Evolutionary conservation across 1,140 invertebrate genomes (phyloP).

Genomic region (roundworm (Caenorhabditis elegans)): DNA sequence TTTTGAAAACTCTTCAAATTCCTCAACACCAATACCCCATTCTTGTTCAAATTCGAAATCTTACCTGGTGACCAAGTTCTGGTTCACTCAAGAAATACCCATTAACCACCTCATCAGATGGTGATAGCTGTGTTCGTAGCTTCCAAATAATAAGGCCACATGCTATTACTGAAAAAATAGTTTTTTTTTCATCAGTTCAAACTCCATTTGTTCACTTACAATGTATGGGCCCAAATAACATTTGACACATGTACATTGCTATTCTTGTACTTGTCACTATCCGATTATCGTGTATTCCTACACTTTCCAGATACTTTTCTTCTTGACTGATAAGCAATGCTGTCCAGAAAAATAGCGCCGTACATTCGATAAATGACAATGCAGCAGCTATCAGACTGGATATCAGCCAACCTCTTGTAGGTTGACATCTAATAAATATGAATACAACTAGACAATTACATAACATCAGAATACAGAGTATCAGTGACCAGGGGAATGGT

Average conservation of each 20-base stretch:
- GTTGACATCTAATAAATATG: slow-evolving; percentile 50
- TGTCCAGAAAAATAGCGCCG: slow-evolving; percentile 60
- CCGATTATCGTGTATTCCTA: slow-evolving; percentile 53
- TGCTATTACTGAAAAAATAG: neutral
- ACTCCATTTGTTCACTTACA: slow-evolving; percentile 39
- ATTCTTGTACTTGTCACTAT: slow-evolving; percentile 62
- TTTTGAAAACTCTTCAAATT: too few species aligned
- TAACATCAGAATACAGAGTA: slow-evolving; percentile 52
- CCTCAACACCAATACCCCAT: too few species aligned
- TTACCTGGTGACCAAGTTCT: slow-evolving; percentile 54
- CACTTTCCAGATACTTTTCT: slow-evolving; percentile 51
- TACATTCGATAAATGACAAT: slow-evolving; percentile 48
- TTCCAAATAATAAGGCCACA: slow-evolving; percentile 24
- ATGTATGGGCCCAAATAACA: slow-evolving; percentile 59
- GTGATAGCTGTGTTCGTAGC: slow-evolving; percentile 40
- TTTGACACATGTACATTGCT: slow-evolving; percentile 63
- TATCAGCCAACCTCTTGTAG: slow-evolving; percentile 50
- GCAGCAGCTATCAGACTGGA: slow-evolving; percentile 52
- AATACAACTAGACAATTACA: slow-evolving; percentile 54
- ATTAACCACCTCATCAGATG: slow-evolving; percentile 52
- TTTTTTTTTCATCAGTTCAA: neutral
- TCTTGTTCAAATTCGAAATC: too few species aligned
- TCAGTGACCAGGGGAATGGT: slow-evolving; percentile 52
- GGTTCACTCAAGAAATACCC: slow-evolving; percentile 60
- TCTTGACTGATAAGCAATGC: slow-evolving; percentile 60